Percentiles rank a stretch among this genome's conserved stretches.
These are phyloP conservation scores for Microtus ochrogaster DNA, from an alignment of 2,113 vertebrate genomes.

Conservation along the genomic window DNA sequence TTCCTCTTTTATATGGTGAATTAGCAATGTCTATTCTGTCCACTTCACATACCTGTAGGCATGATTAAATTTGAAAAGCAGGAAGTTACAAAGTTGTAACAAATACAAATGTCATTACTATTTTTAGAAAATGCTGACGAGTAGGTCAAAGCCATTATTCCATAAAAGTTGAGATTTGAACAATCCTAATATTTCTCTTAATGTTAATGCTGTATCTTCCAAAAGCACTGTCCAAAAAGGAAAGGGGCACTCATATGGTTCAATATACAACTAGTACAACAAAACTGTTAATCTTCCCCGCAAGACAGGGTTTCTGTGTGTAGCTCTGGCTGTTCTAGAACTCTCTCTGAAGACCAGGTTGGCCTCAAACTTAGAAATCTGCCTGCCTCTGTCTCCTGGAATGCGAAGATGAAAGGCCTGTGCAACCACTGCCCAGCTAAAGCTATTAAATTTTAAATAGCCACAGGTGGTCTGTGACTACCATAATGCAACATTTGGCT, in stretches of 20 bases:
- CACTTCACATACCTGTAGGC: not conserved
- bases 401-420: not conserved
- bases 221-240: not conserved
- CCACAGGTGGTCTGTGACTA: not conserved
- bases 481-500: not conserved
- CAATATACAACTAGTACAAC: not conserved
- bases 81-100: constrained; percentile 30
- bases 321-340: not conserved
- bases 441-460: not conserved
- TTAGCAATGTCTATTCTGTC: constrained; percentile 16
- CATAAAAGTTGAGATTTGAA: constrained; percentile 13
- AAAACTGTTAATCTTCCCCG: not conserved
- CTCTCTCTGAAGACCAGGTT: not conserved
- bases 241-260: not conserved
- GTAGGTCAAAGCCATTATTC: not conserved
- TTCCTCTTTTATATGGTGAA: not conserved
- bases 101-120: constrained; percentile 1
- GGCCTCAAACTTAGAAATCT: not conserved
- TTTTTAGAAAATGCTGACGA: constrained; percentile 37
- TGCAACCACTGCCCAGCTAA: not conserved
- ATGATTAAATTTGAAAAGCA: constrained; percentile 38
- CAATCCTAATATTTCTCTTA: not conserved
- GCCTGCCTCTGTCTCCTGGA: not conserved
- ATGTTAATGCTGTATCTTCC: constrained; percentile 8
- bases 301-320: not conserved